Evolutionary conservation across 92 coral and sea anemone species (phyloP), one percentile per base, ranked within the genome.

Genomic region (Parazoanthus darwini): DNA sequence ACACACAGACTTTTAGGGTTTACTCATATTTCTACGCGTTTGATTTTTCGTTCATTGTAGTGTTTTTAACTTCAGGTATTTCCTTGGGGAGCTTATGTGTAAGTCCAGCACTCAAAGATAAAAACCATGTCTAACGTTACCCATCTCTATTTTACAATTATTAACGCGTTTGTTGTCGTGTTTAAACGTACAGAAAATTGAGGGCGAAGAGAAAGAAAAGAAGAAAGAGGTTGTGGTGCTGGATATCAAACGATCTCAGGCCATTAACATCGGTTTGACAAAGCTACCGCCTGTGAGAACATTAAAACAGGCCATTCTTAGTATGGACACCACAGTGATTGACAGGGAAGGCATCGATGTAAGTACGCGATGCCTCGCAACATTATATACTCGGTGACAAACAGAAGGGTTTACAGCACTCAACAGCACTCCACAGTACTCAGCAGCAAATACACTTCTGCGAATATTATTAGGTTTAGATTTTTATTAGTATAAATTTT

Each of bases 341-440:
- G 98, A 96, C 76, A 89, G 98, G 71, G 98, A 96, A 79, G 96
- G 98, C 37, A 89, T 96, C 74, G 98, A 96, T 89, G 98, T 96
- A 78, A 82, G 98, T 94, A n/a, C 7, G 18, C 77, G 6, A 74
- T 37, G 22, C 11, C 5, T 2, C 87, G 11, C 48, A 59, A 25
- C 54, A 22, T 16, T 51, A 14, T 14, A 58, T 14, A 58, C 66
- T 58, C 66, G 1, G 26, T 63, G 3, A 4, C n/a, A 63, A 18
- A 18, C 29, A 42, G 59, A 13, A 54, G 59, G 3, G 74, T 50
- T 82, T 5, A 25, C 67, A 42, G 37, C 4, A 81, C 4, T 14
- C 37, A 7, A 13, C 8, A 48, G 51, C 51, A 48, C 51, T 48
- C 51, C 23, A n/a, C 43, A 43, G 86, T 18, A 54, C 35, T 35